phyloP scores from a whole-genome alignment of 2,113 vertebrate genomes.

The Perca schrenkii region DNA sequence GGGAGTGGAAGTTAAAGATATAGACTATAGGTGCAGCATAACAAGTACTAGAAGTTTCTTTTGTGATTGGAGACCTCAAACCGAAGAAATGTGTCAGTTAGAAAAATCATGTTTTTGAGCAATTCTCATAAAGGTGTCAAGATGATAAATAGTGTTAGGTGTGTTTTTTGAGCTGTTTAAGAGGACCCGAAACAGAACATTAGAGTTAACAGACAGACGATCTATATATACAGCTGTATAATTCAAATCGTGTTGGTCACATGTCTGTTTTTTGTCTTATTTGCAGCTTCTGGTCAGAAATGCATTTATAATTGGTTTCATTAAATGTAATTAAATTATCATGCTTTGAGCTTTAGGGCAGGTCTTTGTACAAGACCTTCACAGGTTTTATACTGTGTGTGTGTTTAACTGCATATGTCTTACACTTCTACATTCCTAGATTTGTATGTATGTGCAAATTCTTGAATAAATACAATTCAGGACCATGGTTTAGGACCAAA shows the following conservation, averaged over 20 bases:
- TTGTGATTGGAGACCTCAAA: no score
- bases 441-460: not conserved
- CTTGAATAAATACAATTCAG: not conserved
- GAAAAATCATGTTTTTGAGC: not conserved
- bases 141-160: not conserved
- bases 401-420: not conserved
- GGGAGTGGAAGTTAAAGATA: no score
- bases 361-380: not conserved
- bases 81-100: not conserved
- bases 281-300: not conserved
- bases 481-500: not conserved
- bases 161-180: not conserved
- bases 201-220: not conserved
- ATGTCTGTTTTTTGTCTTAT: slow-evolving; percentile 2
- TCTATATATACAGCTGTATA: no score
- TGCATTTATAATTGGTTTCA: not conserved
- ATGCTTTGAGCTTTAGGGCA: no score
- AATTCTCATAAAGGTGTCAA: no score
- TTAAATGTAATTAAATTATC: not conserved
- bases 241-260: not conserved
- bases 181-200: not conserved
- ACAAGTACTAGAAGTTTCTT: no score
- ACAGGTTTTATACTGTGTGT: no score
- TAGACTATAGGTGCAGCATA: no score
- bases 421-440: not conserved